Evolutionary conservation across 1,140 invertebrate species (phyloP), one percentile per base, ranked within the genome.

Genomic region (Leptestheria dahalacensis): DNA sequence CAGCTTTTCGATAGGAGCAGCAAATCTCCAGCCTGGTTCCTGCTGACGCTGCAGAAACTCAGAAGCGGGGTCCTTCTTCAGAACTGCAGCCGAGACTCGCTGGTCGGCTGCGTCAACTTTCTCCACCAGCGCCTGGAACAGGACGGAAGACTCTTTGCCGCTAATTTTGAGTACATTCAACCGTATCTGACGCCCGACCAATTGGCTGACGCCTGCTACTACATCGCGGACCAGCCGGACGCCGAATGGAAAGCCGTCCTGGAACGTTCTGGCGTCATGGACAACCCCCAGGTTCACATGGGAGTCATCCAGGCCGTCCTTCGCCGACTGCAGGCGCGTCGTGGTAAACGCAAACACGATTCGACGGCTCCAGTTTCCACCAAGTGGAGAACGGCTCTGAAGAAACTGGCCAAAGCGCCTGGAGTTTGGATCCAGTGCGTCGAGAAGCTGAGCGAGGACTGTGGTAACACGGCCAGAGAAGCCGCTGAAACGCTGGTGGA

Each of bases 31-130:
- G 33, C 15, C 3, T 55, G 53, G 53, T 26, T 33, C 33, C 53
- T 33, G 26, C 53, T 55, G 12, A 33, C 33, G 9, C 21, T 55
- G 33, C 53, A 55, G 26, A 55, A 55, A 20, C 26, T 55, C 11
- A 26, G 53, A 15, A 21, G 10, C 26, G 15, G 21, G 2, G 33
- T 55, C 33, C 53, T 55, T 10, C 33, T 55, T 18, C 28, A 33
- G n/a, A 33, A 33, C 20, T 28, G 23, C 11, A 3, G 12, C 1
- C 23, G 26, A 55, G 20, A 33, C 20, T 1, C 33, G 28, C n/a
- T 55, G 53, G 33, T 29, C 12, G 21, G 21, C n/a, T 33, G 26
- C 26, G 33, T 55, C 28, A 33, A 20, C 15, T 55, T 29, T 28
- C 53, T 55, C n/a, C 21, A 21, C 10, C 26, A 55, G 53, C 53